These are phyloP conservation scores for Pyxicephalus adspersus DNA, from an alignment of 2,113 vertebrate genomes.

Conservation along the genomic window DNA sequence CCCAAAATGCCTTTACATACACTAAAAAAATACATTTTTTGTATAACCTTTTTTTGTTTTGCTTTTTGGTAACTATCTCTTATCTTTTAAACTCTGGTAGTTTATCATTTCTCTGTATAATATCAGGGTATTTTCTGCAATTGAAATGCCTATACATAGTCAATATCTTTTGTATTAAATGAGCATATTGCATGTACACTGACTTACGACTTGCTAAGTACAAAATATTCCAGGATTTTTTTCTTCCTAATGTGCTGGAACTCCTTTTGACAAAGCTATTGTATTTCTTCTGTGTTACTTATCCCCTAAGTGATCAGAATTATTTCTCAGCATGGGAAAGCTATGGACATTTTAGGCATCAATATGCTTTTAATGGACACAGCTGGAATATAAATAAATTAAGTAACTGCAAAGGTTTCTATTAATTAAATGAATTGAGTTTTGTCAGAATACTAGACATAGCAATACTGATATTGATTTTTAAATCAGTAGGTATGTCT, in stretches of 20 bases:
- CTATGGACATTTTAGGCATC: slow-evolving; percentile 49
- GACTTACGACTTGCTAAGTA: background rate
- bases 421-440: slow-evolving; percentile 52
- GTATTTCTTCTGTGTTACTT: slow-evolving; percentile 9
- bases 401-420: slow-evolving; percentile 47
- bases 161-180: too few relatives aligned
- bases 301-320: slow-evolving; percentile 46
- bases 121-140: too few relatives aligned
- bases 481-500: slow-evolving; percentile 44
- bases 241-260: background rate
- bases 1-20: too few relatives aligned
- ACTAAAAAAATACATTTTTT: too few relatives aligned
- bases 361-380: slow-evolving; percentile 55
- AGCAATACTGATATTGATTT: slow-evolving; percentile 51
- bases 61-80: too few relatives aligned
- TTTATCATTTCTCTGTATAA: too few relatives aligned
- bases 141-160: too few relatives aligned
- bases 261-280: slow-evolving; percentile 8
- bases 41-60: too few relatives aligned
- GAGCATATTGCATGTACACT: too few relatives aligned
- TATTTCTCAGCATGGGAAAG: slow-evolving; percentile 44
- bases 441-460: slow-evolving; percentile 49
- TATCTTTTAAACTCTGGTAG: too few relatives aligned
- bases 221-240: background rate
- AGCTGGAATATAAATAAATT: slow-evolving; percentile 54